Percentiles rank a stretch among this genome's conserved stretches.
These are phyloP conservation scores for Erannis defoliaria DNA, from an alignment of 2,888 invertebrate genomes.

Conservation along the genomic window DNA sequence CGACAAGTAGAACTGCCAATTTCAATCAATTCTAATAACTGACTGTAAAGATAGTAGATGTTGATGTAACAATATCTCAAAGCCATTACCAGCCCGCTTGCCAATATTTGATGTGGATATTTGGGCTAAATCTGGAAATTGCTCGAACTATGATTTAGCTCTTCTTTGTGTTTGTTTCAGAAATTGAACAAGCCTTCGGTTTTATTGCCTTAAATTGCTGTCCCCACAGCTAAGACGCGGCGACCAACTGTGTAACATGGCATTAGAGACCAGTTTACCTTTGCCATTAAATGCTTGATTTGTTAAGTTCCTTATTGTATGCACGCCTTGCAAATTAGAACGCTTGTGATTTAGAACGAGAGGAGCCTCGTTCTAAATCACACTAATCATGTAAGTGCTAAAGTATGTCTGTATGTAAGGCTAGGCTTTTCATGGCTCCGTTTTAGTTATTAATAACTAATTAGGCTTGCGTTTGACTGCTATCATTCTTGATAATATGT, in stretches of 20 bases:
- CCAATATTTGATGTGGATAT: slow-evolving; percentile 13
- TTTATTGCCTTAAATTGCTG: slow-evolving; percentile 75
- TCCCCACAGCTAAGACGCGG: slow-evolving; percentile 54
- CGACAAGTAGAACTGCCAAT: not conserved
- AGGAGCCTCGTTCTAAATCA: too few relatives aligned
- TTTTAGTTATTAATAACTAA: too few relatives aligned
- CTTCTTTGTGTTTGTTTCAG: slow-evolving; percentile 39
- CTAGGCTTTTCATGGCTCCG: too few relatives aligned
- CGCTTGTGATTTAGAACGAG: too few relatives aligned
- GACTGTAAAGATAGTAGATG: not conserved
- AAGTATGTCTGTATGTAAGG: too few relatives aligned
- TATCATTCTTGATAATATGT: too few relatives aligned
- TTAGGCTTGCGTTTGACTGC: too few relatives aligned
- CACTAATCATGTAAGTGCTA: too few relatives aligned
- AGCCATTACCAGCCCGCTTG: not conserved
- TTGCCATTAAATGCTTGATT: slow-evolving; percentile 34
- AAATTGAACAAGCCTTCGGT: slow-evolving; percentile 62
- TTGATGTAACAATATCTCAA: not conserved
- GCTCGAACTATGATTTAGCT: slow-evolving; percentile 39
- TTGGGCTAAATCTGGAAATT: slow-evolving; percentile 17
- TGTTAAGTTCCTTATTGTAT: slow-evolving; percentile 7
- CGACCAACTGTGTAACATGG: slow-evolving; percentile 52
- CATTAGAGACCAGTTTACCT: slow-evolving; percentile 48
- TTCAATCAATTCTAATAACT: slow-evolving; percentile 10
- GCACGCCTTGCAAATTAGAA: not conserved